Conservation (phyloP, 2,888 invertebrate species). For the Anaspis maculata region DNA sequence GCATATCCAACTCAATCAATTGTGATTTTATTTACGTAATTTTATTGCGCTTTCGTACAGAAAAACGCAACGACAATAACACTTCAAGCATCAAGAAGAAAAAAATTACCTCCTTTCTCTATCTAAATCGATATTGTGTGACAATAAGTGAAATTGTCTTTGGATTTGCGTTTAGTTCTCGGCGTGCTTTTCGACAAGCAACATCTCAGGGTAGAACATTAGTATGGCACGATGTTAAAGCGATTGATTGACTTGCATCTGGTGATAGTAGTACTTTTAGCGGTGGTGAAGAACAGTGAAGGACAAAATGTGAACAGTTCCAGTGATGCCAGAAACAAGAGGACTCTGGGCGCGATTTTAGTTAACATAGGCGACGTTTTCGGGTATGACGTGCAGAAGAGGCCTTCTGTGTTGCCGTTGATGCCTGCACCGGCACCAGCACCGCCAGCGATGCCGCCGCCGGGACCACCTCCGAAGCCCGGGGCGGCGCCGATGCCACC, state of each 20-base stretch:
- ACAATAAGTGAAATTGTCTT: constrained; percentile 32
- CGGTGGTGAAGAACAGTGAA: constrained; percentile 9
- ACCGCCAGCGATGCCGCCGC: constrained; percentile 11
- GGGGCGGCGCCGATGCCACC: constrained; percentile 14
- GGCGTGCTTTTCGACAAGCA: constrained; percentile 22
- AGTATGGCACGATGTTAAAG: constrained; percentile 25
- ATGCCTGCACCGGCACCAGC: constrained; percentile 11
- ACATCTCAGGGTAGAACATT: constrained; percentile 13
- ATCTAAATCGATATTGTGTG: constrained; percentile 30
- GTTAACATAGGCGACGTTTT: constrained; percentile 38
- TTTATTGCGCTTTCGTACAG: constrained; percentile 26
- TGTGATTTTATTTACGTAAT: constrained; percentile 25
- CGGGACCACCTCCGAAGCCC: constrained; percentile 6
- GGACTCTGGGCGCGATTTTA: constrained; percentile 37
- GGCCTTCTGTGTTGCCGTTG: constrained; percentile 18
- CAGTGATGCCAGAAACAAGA: constrained; percentile 25
- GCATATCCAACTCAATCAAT: background rate
- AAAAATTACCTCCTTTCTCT: constrained; percentile 32
- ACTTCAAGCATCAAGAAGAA: no score
- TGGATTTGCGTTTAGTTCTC: constrained; percentile 25
- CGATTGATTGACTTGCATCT: no score
- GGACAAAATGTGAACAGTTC: constrained; percentile 1
- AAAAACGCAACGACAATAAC: constrained; percentile 31
- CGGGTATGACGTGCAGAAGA: constrained; percentile 39
- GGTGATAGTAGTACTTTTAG: constrained; percentile 8